These are phyloP conservation scores for Luehdorfia chinensis DNA, from an alignment of 1,140 invertebrate species.

Conservation along the genomic window DNA sequence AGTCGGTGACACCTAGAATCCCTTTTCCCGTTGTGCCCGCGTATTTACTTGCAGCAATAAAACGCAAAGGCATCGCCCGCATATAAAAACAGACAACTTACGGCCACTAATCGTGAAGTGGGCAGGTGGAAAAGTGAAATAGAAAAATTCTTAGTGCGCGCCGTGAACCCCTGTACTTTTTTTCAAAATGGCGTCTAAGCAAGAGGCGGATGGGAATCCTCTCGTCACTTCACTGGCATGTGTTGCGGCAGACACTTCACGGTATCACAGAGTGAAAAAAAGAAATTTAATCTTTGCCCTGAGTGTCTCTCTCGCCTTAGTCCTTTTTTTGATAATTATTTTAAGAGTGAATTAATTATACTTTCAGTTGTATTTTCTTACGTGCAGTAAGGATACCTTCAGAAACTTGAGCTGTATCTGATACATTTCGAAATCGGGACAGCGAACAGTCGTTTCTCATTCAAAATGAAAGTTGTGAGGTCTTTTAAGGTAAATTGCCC, in stretches of 20 bases:
- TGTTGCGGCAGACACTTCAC: slow-evolving; percentile 47
- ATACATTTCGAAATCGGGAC: too few species aligned
- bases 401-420: too few species aligned
- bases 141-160: slow-evolving; percentile 43
- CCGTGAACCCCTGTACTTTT: slow-evolving; percentile 35
- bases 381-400: too few species aligned
- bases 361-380: background rate
- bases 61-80: slow-evolving; percentile 6
- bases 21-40: background rate
- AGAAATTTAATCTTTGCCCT: slow-evolving; percentile 10
- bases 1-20: slow-evolving; percentile 4
- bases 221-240: slow-evolving; percentile 48
- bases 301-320: slow-evolving; percentile 4
- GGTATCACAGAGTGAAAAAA: slow-evolving; percentile 3
- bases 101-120: slow-evolving; percentile 31
- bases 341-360: slow-evolving; percentile 1
- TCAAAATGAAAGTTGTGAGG: too few species aligned
- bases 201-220: slow-evolving; percentile 36
- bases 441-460: too few species aligned
- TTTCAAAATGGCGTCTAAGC: slow-evolving; percentile 46
- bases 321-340: slow-evolving; percentile 10
- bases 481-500: too few species aligned
- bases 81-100: slow-evolving; percentile 20
- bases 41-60: slow-evolving; percentile 1
- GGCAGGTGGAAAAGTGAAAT: slow-evolving; percentile 33